phyloP scores from a whole-genome alignment of 2,113 vertebrate genomes.

The Neodontobutis hainanensis region DNA sequence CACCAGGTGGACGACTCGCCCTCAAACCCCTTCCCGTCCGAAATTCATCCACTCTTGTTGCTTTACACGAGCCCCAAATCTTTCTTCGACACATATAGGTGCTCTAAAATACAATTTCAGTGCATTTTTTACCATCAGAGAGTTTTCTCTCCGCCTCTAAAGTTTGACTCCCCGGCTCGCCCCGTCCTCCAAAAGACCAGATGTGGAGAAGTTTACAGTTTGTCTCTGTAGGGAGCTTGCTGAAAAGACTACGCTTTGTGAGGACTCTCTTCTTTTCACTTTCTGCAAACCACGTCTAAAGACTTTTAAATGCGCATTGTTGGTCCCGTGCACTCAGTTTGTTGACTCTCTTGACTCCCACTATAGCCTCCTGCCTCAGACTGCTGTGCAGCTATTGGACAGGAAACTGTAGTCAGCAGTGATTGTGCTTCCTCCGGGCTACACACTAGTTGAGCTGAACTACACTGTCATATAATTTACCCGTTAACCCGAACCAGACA shows the following conservation, averaged over 20 bases:
- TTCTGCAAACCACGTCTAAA: not conserved
- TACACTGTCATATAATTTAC: conserved; percentile 75
- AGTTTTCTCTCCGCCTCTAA: conserved; percentile 65
- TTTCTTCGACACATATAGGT: conserved; percentile 21
- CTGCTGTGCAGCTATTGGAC: conserved; percentile 66
- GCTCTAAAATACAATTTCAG: conserved; percentile 37
- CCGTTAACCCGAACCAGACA: conserved; percentile 69
- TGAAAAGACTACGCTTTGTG: conserved; percentile 38
- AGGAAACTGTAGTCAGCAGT: conserved; percentile 80
- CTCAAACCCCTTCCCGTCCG: conserved; percentile 27
- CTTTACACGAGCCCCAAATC: conserved; percentile 18
- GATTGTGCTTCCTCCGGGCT: conserved; percentile 80
- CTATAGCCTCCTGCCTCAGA: conserved; percentile 33
- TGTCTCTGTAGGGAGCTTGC: conserved; percentile 32
- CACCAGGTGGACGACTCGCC: conserved; percentile 59
- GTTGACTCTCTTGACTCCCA: conserved; percentile 27
- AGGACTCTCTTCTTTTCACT: conserved; percentile 18
- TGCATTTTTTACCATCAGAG: conserved; percentile 55
- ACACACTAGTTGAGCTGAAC: conserved; percentile 72
- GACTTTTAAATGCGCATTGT: conserved; percentile 5
- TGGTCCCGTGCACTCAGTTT: conserved; percentile 19
- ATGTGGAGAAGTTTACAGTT: conserved; percentile 54
- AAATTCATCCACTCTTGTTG: conserved; percentile 26
- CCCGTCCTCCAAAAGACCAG: conserved; percentile 63
- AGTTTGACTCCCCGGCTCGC: conserved; percentile 53